Evolutionary conservation across 1,140 invertebrate species (phyloP), one percentile per base, ranked within the genome.

Genomic region (Rhynchophorus ferrugineus): DNA sequence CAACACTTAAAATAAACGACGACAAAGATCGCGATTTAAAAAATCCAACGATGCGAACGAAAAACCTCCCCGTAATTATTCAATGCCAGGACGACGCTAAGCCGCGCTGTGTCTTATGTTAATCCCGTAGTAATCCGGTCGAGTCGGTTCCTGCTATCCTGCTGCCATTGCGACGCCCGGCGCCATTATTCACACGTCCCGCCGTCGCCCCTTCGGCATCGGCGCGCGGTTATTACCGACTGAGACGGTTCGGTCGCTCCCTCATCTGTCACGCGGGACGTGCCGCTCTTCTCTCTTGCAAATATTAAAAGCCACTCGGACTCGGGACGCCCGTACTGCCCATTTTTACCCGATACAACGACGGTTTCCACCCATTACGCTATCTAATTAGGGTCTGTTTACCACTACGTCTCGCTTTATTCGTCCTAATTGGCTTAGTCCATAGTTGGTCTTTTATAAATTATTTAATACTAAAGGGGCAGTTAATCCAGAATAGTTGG

Each of bases 101-200:
- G 63, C 66, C 59, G 56, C 55, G 61, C 64, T 68, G 64, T 67
- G 66, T 67, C 66, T 68, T 68, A 68, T 68, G 66, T 68, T 67
- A 68, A 68, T 68, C 66, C 66, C 56, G 55, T 57, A 49, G 61
- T 67, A 68, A 68, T 68, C 66, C 66, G 61, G 60, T 65, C 64
- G 61, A 58, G 65, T 62, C 62, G 59, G 61, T 54, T 65, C 59
- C 55, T 66, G 62, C 61, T 63, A 55, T 63, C 56, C 62, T 63
- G 56, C 61, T 60, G 55, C 57, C 42, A 51, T 53, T 44, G n/a
- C n/a, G n/a, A n/a, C n/a, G n/a, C 46, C 44, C 45, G 39, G 37
- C 44, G 59, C 61, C 60, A 65, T 65, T 65, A 65, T 58, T 65
- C 61, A 65, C 57, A 53, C 50, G 51, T 55, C 52, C 49, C 46